A percentile compares a stretch with the other conserved stretches of the same genome.
Evolutionary conservation across 2,888 invertebrate genomes (phyloP).

Genomic region (Cheilosia pagana): DNA sequence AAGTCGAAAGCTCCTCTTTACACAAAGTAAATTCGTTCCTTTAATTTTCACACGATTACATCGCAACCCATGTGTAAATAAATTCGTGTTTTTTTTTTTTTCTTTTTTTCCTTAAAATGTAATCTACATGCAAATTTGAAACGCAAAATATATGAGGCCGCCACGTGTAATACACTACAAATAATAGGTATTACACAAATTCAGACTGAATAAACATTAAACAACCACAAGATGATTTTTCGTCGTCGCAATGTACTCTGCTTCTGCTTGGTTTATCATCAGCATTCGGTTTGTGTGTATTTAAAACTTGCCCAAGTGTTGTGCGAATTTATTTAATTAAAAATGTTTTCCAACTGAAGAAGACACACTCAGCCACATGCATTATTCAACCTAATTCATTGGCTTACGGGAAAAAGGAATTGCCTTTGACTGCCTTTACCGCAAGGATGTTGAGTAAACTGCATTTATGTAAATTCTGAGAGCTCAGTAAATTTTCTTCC

Average conservation of each 20-base stretch:
- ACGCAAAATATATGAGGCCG: neutral
- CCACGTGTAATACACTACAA: neutral
- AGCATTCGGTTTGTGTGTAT: neutral
- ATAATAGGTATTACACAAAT: neutral
- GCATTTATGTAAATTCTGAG: conserved; percentile 1
- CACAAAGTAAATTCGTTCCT: no score
- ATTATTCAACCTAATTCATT: neutral
- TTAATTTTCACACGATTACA: no score
- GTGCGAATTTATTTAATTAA: neutral
- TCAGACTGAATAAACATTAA: neutral
- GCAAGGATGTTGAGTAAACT: neutral
- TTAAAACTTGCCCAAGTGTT: neutral
- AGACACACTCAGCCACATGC: neutral
- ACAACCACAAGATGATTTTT: neutral
- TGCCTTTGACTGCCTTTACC: neutral
- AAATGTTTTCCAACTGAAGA: conserved; percentile 2
- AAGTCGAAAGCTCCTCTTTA: no score
- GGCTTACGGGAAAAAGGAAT: neutral
- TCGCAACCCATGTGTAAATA: no score
- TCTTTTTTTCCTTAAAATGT: no score
- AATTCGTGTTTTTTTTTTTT: no score
- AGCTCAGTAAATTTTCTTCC: no score
- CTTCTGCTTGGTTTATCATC: neutral
- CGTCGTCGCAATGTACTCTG: neutral
- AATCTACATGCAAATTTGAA: no score